phyloP scores from a whole-genome alignment of 2,888 invertebrate genomes.

The Pantelozetes paolii region DNA sequence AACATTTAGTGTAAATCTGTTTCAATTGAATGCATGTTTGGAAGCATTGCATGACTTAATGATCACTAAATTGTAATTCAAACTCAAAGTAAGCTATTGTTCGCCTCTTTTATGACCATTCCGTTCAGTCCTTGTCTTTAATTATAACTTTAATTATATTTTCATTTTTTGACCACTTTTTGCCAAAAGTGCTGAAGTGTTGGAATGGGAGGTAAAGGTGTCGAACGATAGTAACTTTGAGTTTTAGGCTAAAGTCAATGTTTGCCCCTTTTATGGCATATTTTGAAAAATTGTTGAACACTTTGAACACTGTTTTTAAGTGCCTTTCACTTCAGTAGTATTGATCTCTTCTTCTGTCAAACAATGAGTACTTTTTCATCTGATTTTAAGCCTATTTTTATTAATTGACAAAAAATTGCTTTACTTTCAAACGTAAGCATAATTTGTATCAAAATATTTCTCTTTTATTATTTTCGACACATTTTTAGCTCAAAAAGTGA shows the following conservation, averaged over 20 bases:
- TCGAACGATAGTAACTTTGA: background rate
- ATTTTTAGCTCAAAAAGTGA: slow-evolving; percentile 1
- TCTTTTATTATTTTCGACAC: background rate
- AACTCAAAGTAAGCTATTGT: background rate
- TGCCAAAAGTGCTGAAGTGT: too few species aligned
- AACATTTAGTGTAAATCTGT: background rate
- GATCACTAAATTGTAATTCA: background rate
- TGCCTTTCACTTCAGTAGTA: background rate
- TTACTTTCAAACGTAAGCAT: background rate
- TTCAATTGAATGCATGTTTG: background rate
- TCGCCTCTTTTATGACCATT: background rate
- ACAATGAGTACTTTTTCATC: background rate
- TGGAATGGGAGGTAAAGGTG: background rate
- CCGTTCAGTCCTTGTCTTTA: too few species aligned
- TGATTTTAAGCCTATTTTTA: too few species aligned
- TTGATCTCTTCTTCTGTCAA: slow-evolving; percentile 12
- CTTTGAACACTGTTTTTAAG: slow-evolving; percentile 8
- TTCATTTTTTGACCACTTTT: too few species aligned
- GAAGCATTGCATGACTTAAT: background rate
- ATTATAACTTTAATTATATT: too few species aligned
- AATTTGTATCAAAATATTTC: background rate
- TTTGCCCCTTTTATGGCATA: slow-evolving; percentile 27
- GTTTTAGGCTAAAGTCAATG: background rate
- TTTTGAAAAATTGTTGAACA: too few species aligned
- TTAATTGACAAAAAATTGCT: background rate